Base-by-base conservation (phyloP, 2,797 vertebrate genomes). In the Melanotaenia maccullochi region DNA sequence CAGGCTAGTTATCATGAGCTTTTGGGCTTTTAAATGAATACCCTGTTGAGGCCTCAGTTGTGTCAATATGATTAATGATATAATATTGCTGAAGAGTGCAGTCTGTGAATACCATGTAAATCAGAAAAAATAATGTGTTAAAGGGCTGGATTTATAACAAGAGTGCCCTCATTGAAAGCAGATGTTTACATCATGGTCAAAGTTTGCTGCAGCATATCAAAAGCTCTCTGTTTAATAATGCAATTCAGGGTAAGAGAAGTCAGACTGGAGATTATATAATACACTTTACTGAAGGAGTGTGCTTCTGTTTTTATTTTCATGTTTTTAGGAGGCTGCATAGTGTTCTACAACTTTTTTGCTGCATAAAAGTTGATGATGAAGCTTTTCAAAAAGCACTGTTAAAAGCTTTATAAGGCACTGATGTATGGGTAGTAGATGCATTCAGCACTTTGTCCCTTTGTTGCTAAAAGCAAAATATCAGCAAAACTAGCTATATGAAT, bases 181-280 rank as follows among this genome's bases (percentile, higher is more conserved):
- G 42, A 51, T 65, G 49, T 75, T 47, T 72, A 51, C 42, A 61
- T 71, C 49, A 65, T 54, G 60, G 70, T 57, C 68, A 75, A 71
- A 65, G 44, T 78, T 71, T 71, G 12, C 62, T 65, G 47, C 56
- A 74, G 68, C 54, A 4, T 57, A 57, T 59, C 80, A 58, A 73
- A 67, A 73, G 59, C 71, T 79, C 67, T 51, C 52, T 9, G 22
- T 76, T 79, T 65, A 84, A 89, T 86, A 77, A 87, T 86, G 73
- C 71, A 86, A 78, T 64, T 71, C 24, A 18, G 14, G 66, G 73
- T 80, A 76, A 63, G 18, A 58, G 67, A 73, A 40, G 64, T 63
- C 70, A 62, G 28, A 75, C 76, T 81, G 65, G 65, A 62, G 72
- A 75, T 90, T 87, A 81, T 42, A 79, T 86, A 90, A 91, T 24